Base-by-base conservation (phyloP, 1,140 invertebrate genomes). In the Thalassaphorura encarpata region DNA sequence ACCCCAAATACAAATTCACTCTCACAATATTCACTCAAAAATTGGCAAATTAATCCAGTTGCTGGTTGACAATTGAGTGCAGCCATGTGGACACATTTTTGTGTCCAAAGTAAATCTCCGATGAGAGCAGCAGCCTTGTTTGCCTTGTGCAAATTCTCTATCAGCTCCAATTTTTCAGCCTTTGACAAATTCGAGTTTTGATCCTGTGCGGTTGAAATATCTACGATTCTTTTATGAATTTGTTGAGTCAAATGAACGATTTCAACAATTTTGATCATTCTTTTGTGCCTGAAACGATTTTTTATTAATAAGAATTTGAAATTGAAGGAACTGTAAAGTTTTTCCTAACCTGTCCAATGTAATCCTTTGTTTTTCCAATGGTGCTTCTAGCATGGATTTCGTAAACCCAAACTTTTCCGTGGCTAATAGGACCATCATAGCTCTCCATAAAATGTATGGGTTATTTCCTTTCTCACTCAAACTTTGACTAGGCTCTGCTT, bases 121-220 rank as follows among this genome's bases (percentile, higher is more conserved):
- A 52, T 28, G 21, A 58, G 49, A 2, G 56, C 46, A 6, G 50
- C 39, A 6, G 56, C 21, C 42, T 58, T 58, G 33, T 58, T 58
- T 3, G 56, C 49, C 11, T 31, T 16, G 24, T 58, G 48, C 16
- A 52, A 16, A 31, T 51, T 24, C 2, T 50, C 49, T 3, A 45
- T 11, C 3, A 3, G 19, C 16, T 27, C 8, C 23, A 3, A 2
- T 15, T 51, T 18, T 28, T 57, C 39, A 27, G 8, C 39, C 21
- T 39, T 18, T 23, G 11, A 6, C 13, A 4, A 21, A 8, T 4
- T 24, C 46, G 26, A 19, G 42, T 21, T 8, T n/a, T 8, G 6
- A 8, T 24, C 4, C 6, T 6, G 4, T 23, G 36, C 19, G 1
- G 15, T 24, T 2, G 40, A 50, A 23, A 41, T 33, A 29, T 58